These are phyloP conservation scores for Tamias sibiricus DNA, from an alignment of 2,113 vertebrate species.

Conservation along the genomic window DNA sequence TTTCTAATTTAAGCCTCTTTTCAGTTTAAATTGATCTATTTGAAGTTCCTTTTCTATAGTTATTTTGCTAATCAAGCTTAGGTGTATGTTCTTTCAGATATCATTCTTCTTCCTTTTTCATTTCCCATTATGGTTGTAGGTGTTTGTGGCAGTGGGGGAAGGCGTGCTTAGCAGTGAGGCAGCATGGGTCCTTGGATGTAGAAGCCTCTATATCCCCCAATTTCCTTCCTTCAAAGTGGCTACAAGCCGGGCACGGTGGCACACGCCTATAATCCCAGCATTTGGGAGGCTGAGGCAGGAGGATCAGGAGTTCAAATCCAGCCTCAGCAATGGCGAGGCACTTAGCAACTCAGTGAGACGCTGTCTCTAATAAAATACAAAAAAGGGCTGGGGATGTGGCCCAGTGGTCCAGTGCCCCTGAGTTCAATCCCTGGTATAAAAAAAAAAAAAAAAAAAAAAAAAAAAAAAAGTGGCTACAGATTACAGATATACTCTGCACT, in stretches of 20 bases:
- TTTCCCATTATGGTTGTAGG: fast-evolving
- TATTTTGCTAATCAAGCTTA: not conserved
- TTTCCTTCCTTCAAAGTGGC: not conserved
- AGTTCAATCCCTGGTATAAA: no score
- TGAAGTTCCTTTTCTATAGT: not conserved
- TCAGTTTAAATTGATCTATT: not conserved
- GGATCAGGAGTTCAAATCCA: no score
- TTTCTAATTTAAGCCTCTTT: not conserved
- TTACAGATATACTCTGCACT: not conserved
- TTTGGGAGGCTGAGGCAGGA: no score
- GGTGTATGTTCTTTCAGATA: not conserved
- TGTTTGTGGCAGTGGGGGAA: not conserved
- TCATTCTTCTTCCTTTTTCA: not conserved
- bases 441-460: no score
- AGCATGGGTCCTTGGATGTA: not conserved
- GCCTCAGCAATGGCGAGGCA: no score
- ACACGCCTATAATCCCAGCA: no score
- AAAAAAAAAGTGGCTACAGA: no score
- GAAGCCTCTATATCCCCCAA: not conserved
- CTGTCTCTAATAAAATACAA: no score
- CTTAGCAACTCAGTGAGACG: no score
- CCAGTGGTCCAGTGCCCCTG: no score
- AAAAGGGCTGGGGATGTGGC: no score
- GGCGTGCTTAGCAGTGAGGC: not conserved
- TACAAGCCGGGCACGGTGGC: no score